A percentile compares a stretch with the other conserved stretches of the same genome.
These are phyloP conservation scores for Anas bernieri DNA, from an alignment of 2,797 vertebrate genomes.

Conservation along the genomic window DNA sequence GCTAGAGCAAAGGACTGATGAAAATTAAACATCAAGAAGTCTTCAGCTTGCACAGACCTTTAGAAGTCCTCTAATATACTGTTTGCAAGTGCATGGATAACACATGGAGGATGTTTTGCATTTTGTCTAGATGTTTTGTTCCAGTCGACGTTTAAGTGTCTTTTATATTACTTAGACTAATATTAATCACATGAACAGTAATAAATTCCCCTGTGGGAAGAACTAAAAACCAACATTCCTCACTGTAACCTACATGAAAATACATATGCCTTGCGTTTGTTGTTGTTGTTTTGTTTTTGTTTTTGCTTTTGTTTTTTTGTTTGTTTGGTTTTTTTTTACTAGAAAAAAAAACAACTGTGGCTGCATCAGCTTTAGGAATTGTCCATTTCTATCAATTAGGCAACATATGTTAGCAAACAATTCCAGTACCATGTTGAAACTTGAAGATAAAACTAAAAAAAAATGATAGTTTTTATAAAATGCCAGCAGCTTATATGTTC, in stretches of 20 bases:
- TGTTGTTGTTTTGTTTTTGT: not conserved
- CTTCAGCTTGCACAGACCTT: not conserved
- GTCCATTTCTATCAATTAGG: not conserved
- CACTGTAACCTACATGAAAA: not conserved
- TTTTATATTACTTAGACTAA: not conserved
- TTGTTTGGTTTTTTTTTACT: not conserved
- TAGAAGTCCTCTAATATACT: not conserved
- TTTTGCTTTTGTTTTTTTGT: not conserved
- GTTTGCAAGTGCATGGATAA: not conserved
- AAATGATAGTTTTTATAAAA: fast-evolving
- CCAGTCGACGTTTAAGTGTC: not conserved
- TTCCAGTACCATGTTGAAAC: not conserved
- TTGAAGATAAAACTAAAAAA: not conserved
- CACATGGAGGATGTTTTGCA: not conserved
- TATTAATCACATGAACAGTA: not conserved
- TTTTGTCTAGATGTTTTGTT: not conserved
- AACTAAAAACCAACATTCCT: not conserved
- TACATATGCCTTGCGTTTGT: not conserved
- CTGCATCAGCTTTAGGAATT: not conserved
- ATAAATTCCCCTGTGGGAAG: not conserved
- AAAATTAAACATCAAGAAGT: fast-evolving
- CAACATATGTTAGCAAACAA: not conserved
- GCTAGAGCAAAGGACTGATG: not conserved
- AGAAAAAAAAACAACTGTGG: not conserved
- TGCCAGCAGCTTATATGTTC: not conserved